Base-by-base conservation (phyloP, 2,113 vertebrate species). In the Alethe castanea region DNA sequence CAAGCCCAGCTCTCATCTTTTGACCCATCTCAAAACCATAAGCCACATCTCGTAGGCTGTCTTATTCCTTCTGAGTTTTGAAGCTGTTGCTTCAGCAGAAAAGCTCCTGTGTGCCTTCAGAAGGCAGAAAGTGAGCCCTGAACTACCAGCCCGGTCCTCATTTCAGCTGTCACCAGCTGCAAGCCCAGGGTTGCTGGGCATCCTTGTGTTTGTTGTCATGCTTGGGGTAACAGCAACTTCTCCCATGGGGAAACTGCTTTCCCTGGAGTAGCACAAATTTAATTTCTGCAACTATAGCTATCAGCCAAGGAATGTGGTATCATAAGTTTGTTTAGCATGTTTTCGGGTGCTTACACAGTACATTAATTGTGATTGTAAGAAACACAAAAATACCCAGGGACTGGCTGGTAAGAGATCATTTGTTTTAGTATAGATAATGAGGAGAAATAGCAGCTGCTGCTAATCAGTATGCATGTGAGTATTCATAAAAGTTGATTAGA, bases 401-500 rank as follows among this genome's bases (percentile, higher is more conserved):
- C 56, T 47, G 45, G 15, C 18, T 82, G 22, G 11, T 78, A 82
- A 65, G n/a, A 83, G 29, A 52, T 57, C 19, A 62, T 77, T 94
- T 94, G 20, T 42, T 90, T 94, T 35, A 52, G 20, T 38, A 25
- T 17, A 73, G 66, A 69, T 81, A 91, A 54, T 35, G 35, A 91
- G 47, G 86, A 85, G 85, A 90, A 89, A 82, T 20, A 81, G 82
- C 86, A 94, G 45, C 29, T 86, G 42, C 19, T 90, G 38, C 22
- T 92, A 59, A 77, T 82, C 74, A 72, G 45, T 47, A 82, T 29
- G 8, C 3, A 1, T 38, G 35, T 62, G 65, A 66, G 33, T 56
- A 72, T 29, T 57, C n/a, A 9, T 26, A 6, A 54, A 52, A 56
- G 36, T 26, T 81, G 52, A 70, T 83, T 64, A 47, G 19, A 31